Conservation (phyloP, 2,113 vertebrate genomes). For the Bubalus kerabau region DNA sequence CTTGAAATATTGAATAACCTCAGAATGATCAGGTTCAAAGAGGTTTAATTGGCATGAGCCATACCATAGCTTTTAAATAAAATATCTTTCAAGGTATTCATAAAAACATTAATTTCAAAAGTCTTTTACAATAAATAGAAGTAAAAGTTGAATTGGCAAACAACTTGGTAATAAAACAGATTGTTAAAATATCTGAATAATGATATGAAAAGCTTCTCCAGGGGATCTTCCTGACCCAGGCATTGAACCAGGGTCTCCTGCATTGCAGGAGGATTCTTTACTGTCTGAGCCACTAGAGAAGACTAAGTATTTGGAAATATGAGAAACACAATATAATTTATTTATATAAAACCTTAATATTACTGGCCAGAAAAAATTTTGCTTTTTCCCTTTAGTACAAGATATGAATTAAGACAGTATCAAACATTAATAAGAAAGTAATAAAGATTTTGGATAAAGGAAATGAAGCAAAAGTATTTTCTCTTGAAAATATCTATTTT, state of each 20-base stretch:
- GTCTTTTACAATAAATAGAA: not conserved
- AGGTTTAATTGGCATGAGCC: not conserved
- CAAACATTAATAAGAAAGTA: not conserved
- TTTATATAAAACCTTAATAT: not conserved
- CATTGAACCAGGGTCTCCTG: not conserved
- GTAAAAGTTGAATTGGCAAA: not conserved
- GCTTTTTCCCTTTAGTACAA: not conserved
- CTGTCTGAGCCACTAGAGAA: not conserved
- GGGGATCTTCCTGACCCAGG: not conserved
- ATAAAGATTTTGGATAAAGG: not conserved
- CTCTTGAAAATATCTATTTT: not conserved
- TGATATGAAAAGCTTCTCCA: not conserved
- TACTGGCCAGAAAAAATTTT: not conserved
- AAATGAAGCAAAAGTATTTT: not conserved
- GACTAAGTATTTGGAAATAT: not conserved
- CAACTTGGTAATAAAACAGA: not conserved
- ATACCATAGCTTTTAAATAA: conserved; percentile 9
- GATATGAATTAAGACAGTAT: not conserved
- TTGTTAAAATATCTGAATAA: not conserved
- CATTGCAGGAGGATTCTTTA: not conserved
- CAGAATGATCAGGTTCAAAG: not conserved
- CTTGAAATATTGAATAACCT: conserved; percentile 14
- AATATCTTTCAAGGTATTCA: not conserved
- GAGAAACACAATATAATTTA: not conserved
- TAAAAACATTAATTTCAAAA: conserved; percentile 3